These are phyloP conservation scores for Aspidiotus rigidus DNA, from an alignment of 2,888 invertebrate genomes.

Conservation along the genomic window DNA sequence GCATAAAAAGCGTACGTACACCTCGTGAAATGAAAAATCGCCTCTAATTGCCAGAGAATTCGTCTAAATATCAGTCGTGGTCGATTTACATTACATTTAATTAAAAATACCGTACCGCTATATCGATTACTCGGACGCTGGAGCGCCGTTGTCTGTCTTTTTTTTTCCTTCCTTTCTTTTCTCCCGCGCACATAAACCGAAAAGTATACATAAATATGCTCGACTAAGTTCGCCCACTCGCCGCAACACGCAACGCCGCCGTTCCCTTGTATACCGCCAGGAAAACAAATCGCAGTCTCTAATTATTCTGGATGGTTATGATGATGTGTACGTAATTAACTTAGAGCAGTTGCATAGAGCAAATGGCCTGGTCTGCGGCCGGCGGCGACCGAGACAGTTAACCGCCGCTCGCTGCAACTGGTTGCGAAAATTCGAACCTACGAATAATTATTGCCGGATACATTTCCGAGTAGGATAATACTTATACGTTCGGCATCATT, in stretches of 20 bases:
- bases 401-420: not conserved
- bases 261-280: not conserved
- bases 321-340: not conserved
- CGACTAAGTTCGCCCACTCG: not conserved
- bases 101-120: not conserved
- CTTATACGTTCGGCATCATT: not conserved
- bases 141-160: not conserved
- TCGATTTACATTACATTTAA: slow-evolving; percentile 2
- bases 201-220: not conserved
- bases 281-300: slow-evolving; percentile 2
- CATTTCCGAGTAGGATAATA: slow-evolving; percentile 1
- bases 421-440: slow-evolving; percentile 3
- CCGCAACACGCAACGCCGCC: not conserved
- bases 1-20: too few relatives aligned
- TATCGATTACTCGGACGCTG: not conserved
- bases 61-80: not conserved
- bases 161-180: not conserved
- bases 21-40: not conserved
- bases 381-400: not conserved
- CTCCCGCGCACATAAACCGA: too few relatives aligned
- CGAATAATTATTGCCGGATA: slow-evolving; percentile 1
- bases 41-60: not conserved
- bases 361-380: slow-evolving; percentile 1
- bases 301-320: slow-evolving; percentile 4
- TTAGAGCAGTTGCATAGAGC: not conserved